Percentiles rank a stretch among this genome's conserved stretches.
These are phyloP conservation scores for Acleris laterana DNA, from an alignment of 2,888 invertebrate species.

Conservation along the genomic window DNA sequence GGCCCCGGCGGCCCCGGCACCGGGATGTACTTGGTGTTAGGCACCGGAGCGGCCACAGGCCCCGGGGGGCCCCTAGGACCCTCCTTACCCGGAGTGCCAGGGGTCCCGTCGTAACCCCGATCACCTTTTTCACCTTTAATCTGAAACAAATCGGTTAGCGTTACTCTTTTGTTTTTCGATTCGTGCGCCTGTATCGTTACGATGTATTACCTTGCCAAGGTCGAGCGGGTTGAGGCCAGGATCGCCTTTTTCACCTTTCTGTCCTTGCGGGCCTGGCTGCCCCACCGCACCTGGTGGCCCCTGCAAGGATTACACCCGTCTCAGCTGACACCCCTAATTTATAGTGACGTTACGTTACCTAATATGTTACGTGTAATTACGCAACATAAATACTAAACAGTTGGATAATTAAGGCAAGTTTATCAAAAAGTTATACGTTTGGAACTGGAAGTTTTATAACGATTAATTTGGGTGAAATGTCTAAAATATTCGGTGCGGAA, in stretches of 20 bases:
- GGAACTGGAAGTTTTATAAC: constrained; percentile 1
- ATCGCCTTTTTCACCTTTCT: constrained; percentile 91
- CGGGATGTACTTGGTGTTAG: constrained; percentile 86
- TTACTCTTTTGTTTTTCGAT: constrained; percentile 22
- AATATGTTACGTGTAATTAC: constrained; percentile 11
- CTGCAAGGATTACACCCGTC: constrained; percentile 55
- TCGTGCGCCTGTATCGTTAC: not conserved
- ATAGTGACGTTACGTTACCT: constrained; percentile 8
- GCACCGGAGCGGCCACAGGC: constrained; percentile 79
- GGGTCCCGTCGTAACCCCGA: constrained; percentile 87
- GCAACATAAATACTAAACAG: constrained; percentile 2
- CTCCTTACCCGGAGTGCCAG: constrained; percentile 73
- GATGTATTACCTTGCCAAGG: constrained; percentile 69
- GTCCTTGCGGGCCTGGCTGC: constrained; percentile 83
- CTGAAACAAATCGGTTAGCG: constrained; percentile 46
- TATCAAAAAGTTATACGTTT: constrained; percentile 11
- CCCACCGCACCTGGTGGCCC: constrained; percentile 89
- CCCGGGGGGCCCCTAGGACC: constrained; percentile 88
- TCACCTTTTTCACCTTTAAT: constrained; percentile 88
- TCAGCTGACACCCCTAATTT: constrained; percentile 22
- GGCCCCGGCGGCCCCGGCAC: constrained; percentile 90
- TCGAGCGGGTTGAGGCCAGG: constrained; percentile 69
- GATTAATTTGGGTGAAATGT: constrained; percentile 10
- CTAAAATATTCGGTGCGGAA: constrained; percentile 3
- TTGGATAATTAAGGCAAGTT: constrained; percentile 16